Base-by-base conservation (phyloP, 1,140 invertebrate genomes). In the Apocrypta bakeri region DNA sequence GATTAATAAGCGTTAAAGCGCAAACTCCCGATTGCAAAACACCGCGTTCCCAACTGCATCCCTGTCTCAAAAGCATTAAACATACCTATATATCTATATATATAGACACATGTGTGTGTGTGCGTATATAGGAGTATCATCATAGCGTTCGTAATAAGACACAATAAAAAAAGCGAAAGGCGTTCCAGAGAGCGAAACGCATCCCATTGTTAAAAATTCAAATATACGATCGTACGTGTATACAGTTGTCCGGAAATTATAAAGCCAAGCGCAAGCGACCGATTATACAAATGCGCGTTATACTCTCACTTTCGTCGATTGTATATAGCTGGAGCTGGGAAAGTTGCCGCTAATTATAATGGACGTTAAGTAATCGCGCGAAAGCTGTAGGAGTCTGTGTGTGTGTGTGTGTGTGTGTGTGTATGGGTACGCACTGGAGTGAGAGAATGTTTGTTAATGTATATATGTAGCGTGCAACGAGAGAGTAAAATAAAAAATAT, bases 341-440 rank as follows among this genome's bases (percentile, higher is more conserved):
- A 91, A 91, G 90, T 90, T 91, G 90, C 89, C 88, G 88, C 90
- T 90, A 91, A 91, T 91, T 91, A 90, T 90, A 90, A 91, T 89
- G 89, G 89, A 87, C 87, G 90, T 91, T 91, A 90, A 90, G 90
- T 91, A 91, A 91, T 88, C 87, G 85, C 79, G 84, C 84, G 84
- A 83, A 85, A 40, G 42, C 64, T 24, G 42, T n/a, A n/a, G 21
- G 42, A 48, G 75, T 66, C 11, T 69, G 3, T 17, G 7, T 33
- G 40, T 40, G 72, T 11, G 29, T 17, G 11, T 24, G 27, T 21
- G 27, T 29, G 33, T 9, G 33, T 37, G 33, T 2, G 33, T 37
- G 3, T 37, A 9, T 37, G 33, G n/a, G n/a, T n/a, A n/a, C n/a
- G 33, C 33, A 37, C 33, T 37, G 33, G 3, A n/a, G n/a, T n/a